These are phyloP conservation scores for Lophotis ruficrista DNA, from an alignment of 2,113 vertebrate species.

Conservation along the genomic window DNA sequence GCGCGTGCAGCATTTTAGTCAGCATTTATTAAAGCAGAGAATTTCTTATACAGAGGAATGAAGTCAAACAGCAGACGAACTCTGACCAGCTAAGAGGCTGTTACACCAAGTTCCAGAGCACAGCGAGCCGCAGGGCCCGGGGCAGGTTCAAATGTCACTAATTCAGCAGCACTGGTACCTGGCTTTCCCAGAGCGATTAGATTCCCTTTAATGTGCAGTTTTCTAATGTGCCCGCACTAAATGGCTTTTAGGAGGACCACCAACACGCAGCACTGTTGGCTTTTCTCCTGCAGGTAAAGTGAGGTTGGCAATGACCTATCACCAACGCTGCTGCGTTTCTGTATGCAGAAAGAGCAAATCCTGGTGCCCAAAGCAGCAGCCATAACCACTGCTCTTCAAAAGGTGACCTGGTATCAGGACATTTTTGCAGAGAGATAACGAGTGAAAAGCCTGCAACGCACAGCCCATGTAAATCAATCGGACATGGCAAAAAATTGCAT, in stretches of 20 bases:
- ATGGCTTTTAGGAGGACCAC: not conserved
- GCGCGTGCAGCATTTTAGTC: not conserved
- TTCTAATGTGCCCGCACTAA: not conserved
- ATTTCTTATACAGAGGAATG: not conserved
- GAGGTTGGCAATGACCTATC: not conserved
- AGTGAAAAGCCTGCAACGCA: not conserved
- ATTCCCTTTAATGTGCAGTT: not conserved
- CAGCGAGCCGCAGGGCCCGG: no score
- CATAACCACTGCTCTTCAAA: not conserved
- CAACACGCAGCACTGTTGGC: accelerated
- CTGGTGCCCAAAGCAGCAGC: not conserved
- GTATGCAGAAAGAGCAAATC: not conserved
- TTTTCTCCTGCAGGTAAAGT: not conserved
- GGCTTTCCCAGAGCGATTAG: not conserved
- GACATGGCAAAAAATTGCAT: not conserved
- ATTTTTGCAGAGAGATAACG: not conserved
- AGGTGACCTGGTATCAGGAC: not conserved
- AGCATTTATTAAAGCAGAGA: not conserved
- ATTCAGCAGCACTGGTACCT: not conserved
- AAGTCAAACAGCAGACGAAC: not conserved
- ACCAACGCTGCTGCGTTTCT: not conserved
- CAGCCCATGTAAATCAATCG: not conserved
- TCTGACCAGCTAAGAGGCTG: not conserved
- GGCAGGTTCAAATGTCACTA: not conserved
- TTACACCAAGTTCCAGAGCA: not conserved